phyloP scores from a whole-genome alignment of 2,888 invertebrate species.

The Pammene aurita region DNA sequence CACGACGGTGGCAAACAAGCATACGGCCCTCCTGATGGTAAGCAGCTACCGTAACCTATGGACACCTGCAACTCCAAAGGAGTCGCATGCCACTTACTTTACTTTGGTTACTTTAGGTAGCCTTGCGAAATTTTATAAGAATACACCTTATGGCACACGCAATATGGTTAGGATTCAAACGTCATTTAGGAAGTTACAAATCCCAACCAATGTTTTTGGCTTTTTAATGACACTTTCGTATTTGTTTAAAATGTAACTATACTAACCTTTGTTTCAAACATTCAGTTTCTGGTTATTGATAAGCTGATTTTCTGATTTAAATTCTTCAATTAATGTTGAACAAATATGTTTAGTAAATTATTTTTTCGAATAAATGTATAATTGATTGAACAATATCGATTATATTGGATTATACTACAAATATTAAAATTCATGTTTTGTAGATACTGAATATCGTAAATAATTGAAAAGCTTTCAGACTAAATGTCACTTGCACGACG shows the following conservation, averaged over 20 bases:
- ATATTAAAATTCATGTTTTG: not conserved
- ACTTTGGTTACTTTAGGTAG: no score
- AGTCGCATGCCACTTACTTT: no score
- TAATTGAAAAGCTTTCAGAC: not conserved
- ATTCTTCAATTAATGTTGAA: not conserved
- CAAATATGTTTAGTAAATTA: not conserved
- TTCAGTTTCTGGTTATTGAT: not conserved
- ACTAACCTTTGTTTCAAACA: no score
- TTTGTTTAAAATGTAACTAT: not conserved
- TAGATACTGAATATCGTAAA: conserved; percentile 7
- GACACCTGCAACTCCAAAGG: no score
- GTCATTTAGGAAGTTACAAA: not conserved
- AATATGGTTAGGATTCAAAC: conserved; percentile 2
- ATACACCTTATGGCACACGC: conserved; percentile 22
- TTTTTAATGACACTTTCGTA: conserved; percentile 8
- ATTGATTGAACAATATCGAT: not conserved
- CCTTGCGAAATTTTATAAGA: not conserved
- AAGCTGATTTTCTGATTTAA: not conserved
- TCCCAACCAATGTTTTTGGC: conserved; percentile 13
- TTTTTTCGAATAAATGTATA: not conserved
- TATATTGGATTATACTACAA: not conserved
- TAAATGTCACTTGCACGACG: conserved; percentile 29
- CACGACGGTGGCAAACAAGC: no score
- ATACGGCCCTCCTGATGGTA: no score
- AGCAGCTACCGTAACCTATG: no score